Evolutionary conservation across 2,113 vertebrate genomes (phyloP).

Genomic region (Circaetus cinerascens): DNA sequence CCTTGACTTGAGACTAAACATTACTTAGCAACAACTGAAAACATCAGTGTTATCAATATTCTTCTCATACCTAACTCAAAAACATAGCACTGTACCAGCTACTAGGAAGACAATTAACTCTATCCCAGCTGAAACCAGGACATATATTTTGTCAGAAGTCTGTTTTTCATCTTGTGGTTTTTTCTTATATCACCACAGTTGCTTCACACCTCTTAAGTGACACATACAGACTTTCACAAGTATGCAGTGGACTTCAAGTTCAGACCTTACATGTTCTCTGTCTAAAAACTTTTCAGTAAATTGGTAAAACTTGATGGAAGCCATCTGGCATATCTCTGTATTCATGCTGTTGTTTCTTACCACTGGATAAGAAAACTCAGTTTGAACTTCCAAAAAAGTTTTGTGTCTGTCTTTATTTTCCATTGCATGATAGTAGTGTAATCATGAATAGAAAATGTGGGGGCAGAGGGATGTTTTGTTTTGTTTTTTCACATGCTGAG

Average conservation of each 20-base stretch:
- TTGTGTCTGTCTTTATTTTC: neutral
- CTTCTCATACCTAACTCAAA: no score
- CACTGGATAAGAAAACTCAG: neutral
- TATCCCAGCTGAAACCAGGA: no score
- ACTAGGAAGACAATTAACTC: no score
- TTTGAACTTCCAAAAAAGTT: neutral
- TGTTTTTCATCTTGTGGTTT: neutral
- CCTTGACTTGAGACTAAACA: no score
- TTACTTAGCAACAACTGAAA: no score
- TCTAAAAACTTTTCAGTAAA: conserved; percentile 16
- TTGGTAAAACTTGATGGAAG: neutral
- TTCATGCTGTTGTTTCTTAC: neutral
- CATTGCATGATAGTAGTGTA: neutral
- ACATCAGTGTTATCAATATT: no score
- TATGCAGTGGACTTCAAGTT: neutral
- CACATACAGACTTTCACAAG: conserved; percentile 9
- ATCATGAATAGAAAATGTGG: neutral
- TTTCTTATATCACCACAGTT: neutral
- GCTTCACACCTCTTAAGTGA: conserved; percentile 32
- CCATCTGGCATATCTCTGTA: conserved; percentile 3
- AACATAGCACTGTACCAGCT: no score
- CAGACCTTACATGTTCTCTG: neutral
- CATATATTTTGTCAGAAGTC: neutral
- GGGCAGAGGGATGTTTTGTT: neutral
- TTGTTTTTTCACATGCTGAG: neutral